These are phyloP conservation scores for Cyprinodon brontotheroides DNA, from an alignment of 2,113 vertebrate genomes.

Conservation along the genomic window DNA sequence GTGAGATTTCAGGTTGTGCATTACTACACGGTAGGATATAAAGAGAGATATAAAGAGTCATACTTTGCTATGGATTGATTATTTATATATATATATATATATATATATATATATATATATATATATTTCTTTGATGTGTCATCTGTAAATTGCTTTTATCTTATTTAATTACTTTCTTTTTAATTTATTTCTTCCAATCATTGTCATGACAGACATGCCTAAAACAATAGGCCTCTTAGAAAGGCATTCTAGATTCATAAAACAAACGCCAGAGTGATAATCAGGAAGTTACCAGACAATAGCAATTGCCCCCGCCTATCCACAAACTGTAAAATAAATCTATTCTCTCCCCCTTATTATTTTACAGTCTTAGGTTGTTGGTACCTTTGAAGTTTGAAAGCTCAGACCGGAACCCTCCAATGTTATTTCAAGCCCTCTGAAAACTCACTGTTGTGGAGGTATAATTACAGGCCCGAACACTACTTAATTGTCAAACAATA, in stretches of 20 bases:
- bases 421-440: constrained; percentile 80
- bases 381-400: constrained; percentile 73
- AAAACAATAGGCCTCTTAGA: constrained; percentile 58
- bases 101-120: too few species aligned
- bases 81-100: neutral
- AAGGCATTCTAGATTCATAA: constrained; percentile 55
- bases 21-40: constrained; percentile 12
- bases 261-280: constrained; percentile 60
- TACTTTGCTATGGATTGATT: constrained; percentile 12
- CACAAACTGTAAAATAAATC: constrained; percentile 72
- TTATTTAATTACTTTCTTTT: constrained; percentile 26
- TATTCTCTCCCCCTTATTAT: constrained; percentile 76
- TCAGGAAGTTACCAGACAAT: constrained; percentile 77
- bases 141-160: constrained; percentile 25
- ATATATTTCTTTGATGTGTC: constrained; percentile 13
- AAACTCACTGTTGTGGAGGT: constrained; percentile 80
- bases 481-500: constrained; percentile 86
- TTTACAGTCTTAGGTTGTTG: constrained; percentile 74
- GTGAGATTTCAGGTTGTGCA: constrained; percentile 62
- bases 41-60: constrained; percentile 19
- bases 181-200: constrained; percentile 24
- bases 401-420: constrained; percentile 78
- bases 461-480: constrained; percentile 81
- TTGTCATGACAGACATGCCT: constrained; percentile 34
- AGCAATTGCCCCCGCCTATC: constrained; percentile 65